Conservation (phyloP, 1,140 invertebrate species). For the Ceratoteleas bidentatus region DNA sequence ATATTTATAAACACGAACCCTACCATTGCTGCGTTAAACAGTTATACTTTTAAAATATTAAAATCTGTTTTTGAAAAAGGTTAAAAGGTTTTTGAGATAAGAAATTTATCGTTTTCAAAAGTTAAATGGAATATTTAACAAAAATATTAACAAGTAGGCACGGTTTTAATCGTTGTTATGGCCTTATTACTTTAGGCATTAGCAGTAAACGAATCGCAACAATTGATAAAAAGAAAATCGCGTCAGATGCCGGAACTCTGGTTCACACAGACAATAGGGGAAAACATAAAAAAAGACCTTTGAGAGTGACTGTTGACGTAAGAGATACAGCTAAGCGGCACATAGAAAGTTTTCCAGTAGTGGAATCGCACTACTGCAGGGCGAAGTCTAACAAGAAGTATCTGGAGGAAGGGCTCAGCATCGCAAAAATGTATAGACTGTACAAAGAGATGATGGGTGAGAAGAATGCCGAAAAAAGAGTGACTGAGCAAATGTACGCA, state of each 20-base stretch:
- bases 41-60: no score
- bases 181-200: no score
- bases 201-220: neutral
- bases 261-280: neutral
- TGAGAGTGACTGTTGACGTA: neutral
- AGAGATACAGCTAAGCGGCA: neutral
- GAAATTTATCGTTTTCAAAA: no score
- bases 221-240: neutral
- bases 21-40: no score
- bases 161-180: no score
- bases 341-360: neutral
- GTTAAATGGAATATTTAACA: no score
- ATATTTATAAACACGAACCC: no score
- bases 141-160: no score
- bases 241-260: neutral
- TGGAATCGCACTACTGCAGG: slow-evolving; percentile 6
- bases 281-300: slow-evolving; percentile 3
- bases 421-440: neutral
- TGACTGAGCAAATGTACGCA: neutral
- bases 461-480: neutral
- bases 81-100: no score
- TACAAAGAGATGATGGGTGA: neutral
- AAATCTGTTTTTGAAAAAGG: no score
- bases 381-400: slow-evolving; percentile 1
- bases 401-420: slow-evolving; percentile 5